Conservation (phyloP, 2,797 vertebrate species). For the Tachyglossus aculeatus region DNA sequence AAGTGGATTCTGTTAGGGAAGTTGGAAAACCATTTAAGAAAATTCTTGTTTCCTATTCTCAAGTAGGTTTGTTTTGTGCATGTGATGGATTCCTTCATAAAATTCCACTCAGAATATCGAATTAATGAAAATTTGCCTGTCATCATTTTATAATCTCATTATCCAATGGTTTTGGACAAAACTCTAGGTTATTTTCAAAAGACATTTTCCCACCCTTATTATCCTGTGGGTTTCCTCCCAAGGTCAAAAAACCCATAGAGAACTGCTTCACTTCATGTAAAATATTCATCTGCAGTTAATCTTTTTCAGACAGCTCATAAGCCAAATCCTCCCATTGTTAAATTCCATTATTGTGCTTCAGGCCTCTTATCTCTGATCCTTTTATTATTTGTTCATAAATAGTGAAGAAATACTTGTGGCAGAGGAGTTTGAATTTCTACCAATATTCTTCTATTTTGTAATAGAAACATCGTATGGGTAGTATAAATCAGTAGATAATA, state of each 20-base stretch:
- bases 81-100: too few relatives aligned
- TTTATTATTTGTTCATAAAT: constrained; percentile 6
- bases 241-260: constrained; percentile 22
- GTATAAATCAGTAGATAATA: neutral
- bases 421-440: neutral
- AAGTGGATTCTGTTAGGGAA: too few relatives aligned
- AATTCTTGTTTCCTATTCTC: too few relatives aligned
- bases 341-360: constrained; percentile 31
- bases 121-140: too few relatives aligned
- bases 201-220: constrained; percentile 18
- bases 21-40: too few relatives aligned
- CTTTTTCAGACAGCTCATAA: constrained; percentile 10
- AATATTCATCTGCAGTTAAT: constrained; percentile 39
- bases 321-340: constrained; percentile 21
- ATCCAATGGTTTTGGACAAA: too few relatives aligned
- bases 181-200: too few relatives aligned
- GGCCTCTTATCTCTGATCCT: constrained; percentile 25
- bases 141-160: too few relatives aligned
- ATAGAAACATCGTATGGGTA: neutral
- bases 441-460: constrained; percentile 15
- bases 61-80: too few relatives aligned
- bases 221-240: constrained; percentile 19
- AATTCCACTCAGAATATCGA: too few relatives aligned
- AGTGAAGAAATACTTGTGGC: constrained; percentile 7
- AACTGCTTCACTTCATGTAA: constrained; percentile 14